Base-by-base conservation (phyloP, 1,140 invertebrate genomes). In the Aphis craccivora region DNA sequence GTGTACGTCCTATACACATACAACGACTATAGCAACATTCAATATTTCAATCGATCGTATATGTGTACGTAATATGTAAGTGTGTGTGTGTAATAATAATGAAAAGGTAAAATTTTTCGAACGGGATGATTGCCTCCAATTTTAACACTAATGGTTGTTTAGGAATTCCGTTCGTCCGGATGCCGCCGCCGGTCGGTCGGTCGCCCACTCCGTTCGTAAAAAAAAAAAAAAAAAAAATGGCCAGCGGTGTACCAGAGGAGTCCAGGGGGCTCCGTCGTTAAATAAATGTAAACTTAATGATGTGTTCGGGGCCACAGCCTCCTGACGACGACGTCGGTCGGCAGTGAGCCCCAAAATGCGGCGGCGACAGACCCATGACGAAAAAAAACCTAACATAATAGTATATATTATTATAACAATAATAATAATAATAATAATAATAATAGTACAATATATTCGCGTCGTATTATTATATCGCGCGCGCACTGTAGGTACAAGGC, bases 271-370 rank as follows among this genome's bases (percentile, higher is more conserved):
- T 92, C 67, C n/a, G 37, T 67, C 89, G 91, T 93, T 93, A 93
- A 93, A 93, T 93, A 93, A 93, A 93, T 93, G 91, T 93, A 84
- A 93, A 93, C 91, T 93, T 93, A 93, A 93, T 93, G 91, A 93
- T 93, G 91, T 84, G 91, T 93, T 93, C 91, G 91, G 81, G 91
- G 81, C 91, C 91, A 55, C 91, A 84, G 91, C 48, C 43, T 84
- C 76, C 91, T 86, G 91, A 83, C 76, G 90, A 48, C 48, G 76
- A 43, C 20, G 76, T n/a, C 20, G 30, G 60, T 25, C 60, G 53
- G 20, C 91, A 93, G 81, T 93, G 91, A 25, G 35, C 40, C 91
- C 25, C 91, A 93, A 86, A 93, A 93, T 84, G 89, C 22, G 87
- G 20, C n/a, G 45, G 45, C 23, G n/a, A n/a, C 40, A 25, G 83